phyloP scores from a whole-genome alignment of 2,113 vertebrate genomes.

The Donacobius atricapilla region DNA sequence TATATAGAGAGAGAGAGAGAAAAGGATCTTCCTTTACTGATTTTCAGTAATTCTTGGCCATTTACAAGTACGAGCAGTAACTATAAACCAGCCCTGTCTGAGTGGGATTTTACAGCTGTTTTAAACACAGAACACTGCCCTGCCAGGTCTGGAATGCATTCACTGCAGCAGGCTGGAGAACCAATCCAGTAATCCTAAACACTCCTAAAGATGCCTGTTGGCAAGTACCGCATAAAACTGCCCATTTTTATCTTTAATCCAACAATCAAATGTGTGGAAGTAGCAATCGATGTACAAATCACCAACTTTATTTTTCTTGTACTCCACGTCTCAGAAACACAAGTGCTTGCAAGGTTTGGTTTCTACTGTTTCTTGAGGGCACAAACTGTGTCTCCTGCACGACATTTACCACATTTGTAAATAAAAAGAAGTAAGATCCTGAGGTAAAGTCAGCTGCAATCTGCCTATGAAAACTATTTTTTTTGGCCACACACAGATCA shows the following conservation, averaged over 20 bases:
- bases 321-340: not conserved
- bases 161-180: not conserved
- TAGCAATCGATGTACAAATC: not conserved
- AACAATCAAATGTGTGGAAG: not conserved
- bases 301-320: not conserved
- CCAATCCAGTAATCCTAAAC: not conserved
- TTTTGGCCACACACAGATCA: not conserved
- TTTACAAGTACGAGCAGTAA: not conserved
- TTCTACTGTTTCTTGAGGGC: not conserved
- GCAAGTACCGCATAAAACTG: not conserved
- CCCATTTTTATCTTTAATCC: not conserved
- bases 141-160: not conserved
- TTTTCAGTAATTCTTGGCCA: not conserved
- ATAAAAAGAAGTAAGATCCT: not conserved
- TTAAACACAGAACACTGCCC: not conserved
- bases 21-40: not conserved
- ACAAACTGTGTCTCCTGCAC: not conserved
- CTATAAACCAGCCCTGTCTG: not conserved
- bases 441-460: slow-evolving; percentile 11
- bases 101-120: not conserved
- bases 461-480: not conserved
- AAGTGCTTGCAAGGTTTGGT: not conserved
- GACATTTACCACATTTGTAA: not conserved
- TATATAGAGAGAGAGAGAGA: fast-evolving
- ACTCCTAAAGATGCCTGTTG: not conserved